These are phyloP conservation scores for Hylaea fasciaria DNA, from an alignment of 2,888 invertebrate species.

Conservation along the genomic window DNA sequence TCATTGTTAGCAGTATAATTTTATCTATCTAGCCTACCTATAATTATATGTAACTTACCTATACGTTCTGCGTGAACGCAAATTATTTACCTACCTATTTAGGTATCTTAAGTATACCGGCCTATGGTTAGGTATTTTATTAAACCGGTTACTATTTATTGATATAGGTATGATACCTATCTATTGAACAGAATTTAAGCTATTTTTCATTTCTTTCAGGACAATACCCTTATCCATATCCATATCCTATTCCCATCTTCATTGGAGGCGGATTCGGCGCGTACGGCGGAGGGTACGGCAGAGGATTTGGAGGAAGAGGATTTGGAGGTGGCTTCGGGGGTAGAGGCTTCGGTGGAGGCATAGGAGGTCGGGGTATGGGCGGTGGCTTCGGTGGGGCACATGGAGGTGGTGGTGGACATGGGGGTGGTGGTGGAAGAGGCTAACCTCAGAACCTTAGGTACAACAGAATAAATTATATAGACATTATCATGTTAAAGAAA, in stretches of 20 bases:
- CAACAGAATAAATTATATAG: too few relatives aligned
- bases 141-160: too few relatives aligned
- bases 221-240: slow-evolving; percentile 31
- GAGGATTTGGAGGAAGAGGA: slow-evolving; percentile 46
- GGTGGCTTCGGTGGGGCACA: slow-evolving; percentile 40
- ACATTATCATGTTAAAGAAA: too few relatives aligned
- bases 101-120: too few relatives aligned
- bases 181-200: too few relatives aligned
- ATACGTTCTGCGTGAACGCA: too few relatives aligned
- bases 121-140: too few relatives aligned
- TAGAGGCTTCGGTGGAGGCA: slow-evolving; percentile 50
- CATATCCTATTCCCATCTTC: slow-evolving; percentile 53
- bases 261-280: slow-evolving; percentile 35
- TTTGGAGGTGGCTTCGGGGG: slow-evolving; percentile 51
- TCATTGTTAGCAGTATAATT: too few relatives aligned
- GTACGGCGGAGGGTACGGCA: slow-evolving; percentile 36
- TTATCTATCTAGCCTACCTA: too few relatives aligned
- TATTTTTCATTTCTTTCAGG: slow-evolving; percentile 42
- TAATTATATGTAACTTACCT: too few relatives aligned
- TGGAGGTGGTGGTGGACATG: slow-evolving; percentile 38
- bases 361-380: slow-evolving; percentile 52
- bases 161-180: too few relatives aligned
- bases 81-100: too few relatives aligned
- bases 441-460: background rate
- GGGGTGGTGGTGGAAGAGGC: slow-evolving; percentile 38